Evolutionary conservation across 2,888 invertebrate species (phyloP), one percentile per base, ranked within the genome.

Genomic region (Lasioglossum malachurum): DNA sequence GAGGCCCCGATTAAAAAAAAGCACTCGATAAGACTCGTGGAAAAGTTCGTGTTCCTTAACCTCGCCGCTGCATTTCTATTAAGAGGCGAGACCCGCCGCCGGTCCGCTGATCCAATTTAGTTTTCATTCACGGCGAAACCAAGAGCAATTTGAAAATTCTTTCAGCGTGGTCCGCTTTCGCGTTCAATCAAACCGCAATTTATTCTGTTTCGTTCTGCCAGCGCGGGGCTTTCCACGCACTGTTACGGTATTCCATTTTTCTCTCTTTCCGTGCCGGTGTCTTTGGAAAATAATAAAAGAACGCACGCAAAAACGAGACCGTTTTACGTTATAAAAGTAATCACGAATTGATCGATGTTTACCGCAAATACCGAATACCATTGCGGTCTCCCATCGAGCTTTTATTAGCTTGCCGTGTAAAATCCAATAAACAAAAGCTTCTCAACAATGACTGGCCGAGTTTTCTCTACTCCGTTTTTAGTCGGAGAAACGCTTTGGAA

Each of bases 41-140:
- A 86, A 87, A 87, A 86, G 82, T 87, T 86, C 60, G 74, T 81
- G 82, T 86, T 85, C 84, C 85, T 85, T 85, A 85, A 85, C 79
- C 84, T 84, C 67, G 53, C 38, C 74, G 53, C 49, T 78, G 84
- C 84, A 73, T 83, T 85, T 85, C 84, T 78, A 85, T 85, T 83
- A 84, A 84, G 69, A 69, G 74, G 35, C 74, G 53, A 27, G 72
- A 31, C 78, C 60, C 60, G n/a, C 60, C 60, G n/a, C 4, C 57
- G 31, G 31, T 19, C 46, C 27, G 84, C 78, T 78, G 78, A 84
- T 79, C 78, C 84, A 84, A 85, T 85, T 85, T 84, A 83, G 78
- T 85, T 85, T 75, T 84, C 84, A 84, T 83, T 84, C 84, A 75
- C 27, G 72, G 83, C 10, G 72, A 64, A 78, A 73, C 75, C 67